Evolutionary conservation across 2,113 vertebrate species (phyloP).

Genomic region (Tragelaphus buxtoni): DNA sequence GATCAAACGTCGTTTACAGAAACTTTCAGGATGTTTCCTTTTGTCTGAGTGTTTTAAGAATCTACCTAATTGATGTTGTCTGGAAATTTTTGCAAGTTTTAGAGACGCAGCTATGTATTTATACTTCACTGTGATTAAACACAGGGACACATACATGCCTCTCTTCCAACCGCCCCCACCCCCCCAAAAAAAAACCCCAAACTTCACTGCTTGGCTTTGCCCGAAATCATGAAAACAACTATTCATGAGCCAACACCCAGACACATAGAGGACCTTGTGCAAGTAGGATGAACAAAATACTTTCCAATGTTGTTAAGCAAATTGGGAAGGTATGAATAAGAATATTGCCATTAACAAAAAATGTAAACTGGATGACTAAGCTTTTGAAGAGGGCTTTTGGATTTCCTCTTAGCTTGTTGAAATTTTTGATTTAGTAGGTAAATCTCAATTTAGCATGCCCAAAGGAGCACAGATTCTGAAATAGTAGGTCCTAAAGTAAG

Average conservation of each 20-base stretch:
- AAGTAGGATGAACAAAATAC: neutral
- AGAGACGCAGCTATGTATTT: neutral
- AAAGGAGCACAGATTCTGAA: neutral
- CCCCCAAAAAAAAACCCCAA: rapidly evolving
- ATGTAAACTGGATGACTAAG: neutral
- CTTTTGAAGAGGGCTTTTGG: neutral
- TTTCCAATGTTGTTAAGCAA: neutral
- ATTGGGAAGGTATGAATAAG: neutral
- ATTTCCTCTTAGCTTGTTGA: neutral
- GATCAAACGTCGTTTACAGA: neutral
- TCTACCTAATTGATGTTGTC: neutral
- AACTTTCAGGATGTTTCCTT: constrained; percentile 5
- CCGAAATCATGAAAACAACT: neutral
- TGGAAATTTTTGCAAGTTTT: neutral
- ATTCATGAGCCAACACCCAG: neutral
- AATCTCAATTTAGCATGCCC: neutral
- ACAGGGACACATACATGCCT: neutral
- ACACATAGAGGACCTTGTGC: neutral
- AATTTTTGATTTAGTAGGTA: neutral
- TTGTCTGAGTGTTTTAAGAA: constrained; percentile 22
- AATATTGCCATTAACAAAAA: neutral
- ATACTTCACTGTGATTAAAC: neutral
- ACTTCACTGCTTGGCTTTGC: neutral
- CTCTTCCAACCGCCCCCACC: too few relatives aligned
- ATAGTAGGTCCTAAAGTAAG: neutral